These are phyloP conservation scores for Atethmia centrago DNA, from an alignment of 2,888 invertebrate species.

Conservation along the genomic window DNA sequence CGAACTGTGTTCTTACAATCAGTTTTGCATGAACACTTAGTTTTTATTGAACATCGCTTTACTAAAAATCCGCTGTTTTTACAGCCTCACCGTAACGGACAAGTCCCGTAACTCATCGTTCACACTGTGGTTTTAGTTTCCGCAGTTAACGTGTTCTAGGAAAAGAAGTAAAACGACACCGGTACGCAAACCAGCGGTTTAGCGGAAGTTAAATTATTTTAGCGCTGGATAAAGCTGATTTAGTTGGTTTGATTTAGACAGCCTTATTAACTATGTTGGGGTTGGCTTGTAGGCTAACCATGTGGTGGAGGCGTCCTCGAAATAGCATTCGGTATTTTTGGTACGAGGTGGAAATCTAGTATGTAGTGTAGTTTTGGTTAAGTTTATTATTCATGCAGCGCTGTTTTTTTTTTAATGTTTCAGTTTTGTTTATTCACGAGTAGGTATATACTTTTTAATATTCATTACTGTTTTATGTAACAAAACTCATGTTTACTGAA, in stretches of 20 bases:
- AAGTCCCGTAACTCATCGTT: slow-evolving; percentile 75
- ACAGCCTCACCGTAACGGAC: slow-evolving; percentile 49
- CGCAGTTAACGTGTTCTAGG: slow-evolving; percentile 56
- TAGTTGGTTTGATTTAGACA: slow-evolving; percentile 35
- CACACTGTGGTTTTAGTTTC: slow-evolving; percentile 72
- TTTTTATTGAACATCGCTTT: slow-evolving; percentile 12
- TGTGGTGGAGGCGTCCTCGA: background rate
- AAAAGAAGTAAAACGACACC: slow-evolving; percentile 61
- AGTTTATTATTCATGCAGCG: slow-evolving; percentile 28
- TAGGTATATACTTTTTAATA: background rate
- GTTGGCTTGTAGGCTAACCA: slow-evolving; percentile 11
- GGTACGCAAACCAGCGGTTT: slow-evolving; percentile 59
- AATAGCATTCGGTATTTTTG: slow-evolving; percentile 37
- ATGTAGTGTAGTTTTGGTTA: slow-evolving; percentile 2
- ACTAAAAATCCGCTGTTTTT: slow-evolving; percentile 43
- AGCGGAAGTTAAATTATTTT: slow-evolving; percentile 53
- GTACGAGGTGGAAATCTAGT: slow-evolving; percentile 4
- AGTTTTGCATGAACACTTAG: no score
- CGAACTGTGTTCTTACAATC: background rate
- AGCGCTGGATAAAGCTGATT: slow-evolving; percentile 47
- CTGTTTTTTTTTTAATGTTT: slow-evolving; percentile 9
- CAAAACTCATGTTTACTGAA: background rate
- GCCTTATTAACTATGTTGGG: slow-evolving; percentile 29
- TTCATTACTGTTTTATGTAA: background rate
- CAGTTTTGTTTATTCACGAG: background rate